phyloP scores from a whole-genome alignment of 2,113 vertebrate genomes.

The Esox niger region DNA sequence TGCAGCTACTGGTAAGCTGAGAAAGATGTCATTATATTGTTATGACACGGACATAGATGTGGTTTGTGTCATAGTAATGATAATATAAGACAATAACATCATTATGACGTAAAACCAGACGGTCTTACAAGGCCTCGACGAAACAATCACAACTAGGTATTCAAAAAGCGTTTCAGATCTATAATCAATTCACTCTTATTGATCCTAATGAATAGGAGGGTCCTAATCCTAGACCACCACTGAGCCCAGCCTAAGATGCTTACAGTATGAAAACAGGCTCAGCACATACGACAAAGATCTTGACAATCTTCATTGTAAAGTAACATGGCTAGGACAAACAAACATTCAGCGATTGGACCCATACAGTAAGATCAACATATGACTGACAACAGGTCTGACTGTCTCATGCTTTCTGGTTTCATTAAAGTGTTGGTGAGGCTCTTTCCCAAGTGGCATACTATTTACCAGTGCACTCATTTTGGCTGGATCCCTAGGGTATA shows the following conservation, averaged over 20 bases:
- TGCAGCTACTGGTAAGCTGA: slow-evolving; percentile 11
- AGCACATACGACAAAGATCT: neutral
- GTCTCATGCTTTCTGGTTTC: neutral
- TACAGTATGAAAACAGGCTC: neutral
- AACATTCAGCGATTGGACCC: neutral
- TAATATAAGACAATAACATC: neutral
- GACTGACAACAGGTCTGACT: slow-evolving; percentile 1
- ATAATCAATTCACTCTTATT: too few relatives aligned
- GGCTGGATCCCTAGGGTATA: neutral
- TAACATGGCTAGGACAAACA: neutral
- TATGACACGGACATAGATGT: neutral
- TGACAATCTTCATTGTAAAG: neutral
- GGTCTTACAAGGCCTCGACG: neutral
- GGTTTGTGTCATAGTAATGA: neutral
- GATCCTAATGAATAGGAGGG: too few relatives aligned
- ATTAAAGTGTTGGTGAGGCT: neutral
- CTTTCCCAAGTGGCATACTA: neutral
- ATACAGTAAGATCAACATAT: slow-evolving; percentile 7
- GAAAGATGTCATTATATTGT: neutral
- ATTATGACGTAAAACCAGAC: neutral
- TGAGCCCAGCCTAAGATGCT: too few relatives aligned
- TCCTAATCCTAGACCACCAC: too few relatives aligned
- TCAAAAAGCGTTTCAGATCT: slow-evolving; percentile 3
- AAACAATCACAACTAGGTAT: neutral
- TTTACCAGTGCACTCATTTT: neutral